Conservation (phyloP, 92 coral and sea anemone species). For the Actinostola sp. region DNA sequence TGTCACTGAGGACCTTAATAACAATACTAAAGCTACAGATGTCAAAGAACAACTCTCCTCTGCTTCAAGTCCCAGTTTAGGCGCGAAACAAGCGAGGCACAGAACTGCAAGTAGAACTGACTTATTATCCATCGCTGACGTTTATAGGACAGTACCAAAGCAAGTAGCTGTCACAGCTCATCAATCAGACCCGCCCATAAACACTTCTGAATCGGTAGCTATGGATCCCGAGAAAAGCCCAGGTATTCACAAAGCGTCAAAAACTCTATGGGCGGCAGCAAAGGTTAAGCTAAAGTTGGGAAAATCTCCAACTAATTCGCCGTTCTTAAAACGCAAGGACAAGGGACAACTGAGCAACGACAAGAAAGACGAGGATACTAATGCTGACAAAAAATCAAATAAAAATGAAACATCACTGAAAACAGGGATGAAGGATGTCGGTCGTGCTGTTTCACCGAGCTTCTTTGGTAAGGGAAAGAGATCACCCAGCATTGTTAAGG, state of each 20-base stretch:
- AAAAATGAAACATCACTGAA: too few species aligned
- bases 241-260: slow-evolving; percentile 42
- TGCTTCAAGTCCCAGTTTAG: background rate
- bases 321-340: slow-evolving; percentile 19
- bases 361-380: too few species aligned
- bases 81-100: background rate
- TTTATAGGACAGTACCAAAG: slow-evolving; percentile 28
- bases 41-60: slow-evolving; percentile 1
- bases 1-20: background rate
- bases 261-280: slow-evolving; percentile 62
- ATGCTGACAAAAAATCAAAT: background rate
- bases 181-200: background rate
- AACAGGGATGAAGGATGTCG: too few species aligned
- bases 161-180: background rate
- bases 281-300: slow-evolving; percentile 40
- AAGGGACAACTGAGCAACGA: background rate
- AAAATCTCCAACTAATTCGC: slow-evolving; percentile 53
- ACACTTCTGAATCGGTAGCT: background rate
- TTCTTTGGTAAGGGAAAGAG: background rate
- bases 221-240: slow-evolving; percentile 9
- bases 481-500: slow-evolving; percentile 7
- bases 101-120: background rate
- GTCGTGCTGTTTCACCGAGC: background rate
- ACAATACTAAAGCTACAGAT: background rate
- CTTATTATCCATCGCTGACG: slow-evolving; percentile 18